Evolutionary conservation across 2,113 vertebrate genomes (phyloP), one percentile per base, ranked within the genome.

Genomic region (Antechinus stuartii): DNA sequence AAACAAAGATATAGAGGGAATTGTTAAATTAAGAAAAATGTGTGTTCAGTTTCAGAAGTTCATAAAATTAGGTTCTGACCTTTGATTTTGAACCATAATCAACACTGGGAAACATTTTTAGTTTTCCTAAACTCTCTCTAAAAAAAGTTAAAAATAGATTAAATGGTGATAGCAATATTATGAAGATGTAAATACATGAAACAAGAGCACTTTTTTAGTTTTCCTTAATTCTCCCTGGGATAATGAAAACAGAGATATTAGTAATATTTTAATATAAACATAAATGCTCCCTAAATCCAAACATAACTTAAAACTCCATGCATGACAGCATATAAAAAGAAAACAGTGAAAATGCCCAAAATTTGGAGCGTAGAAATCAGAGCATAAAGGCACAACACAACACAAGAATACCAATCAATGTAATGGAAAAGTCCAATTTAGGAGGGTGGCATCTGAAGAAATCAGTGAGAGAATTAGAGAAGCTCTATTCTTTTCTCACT

Each of bases 11-110:
- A 93, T 42, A 22, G 19, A 23, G 5, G 52, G 54, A 84, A 95
- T 90, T 54, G 93, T 19, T 96, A 95, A 95, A 94, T 93, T 89
- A 95, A 91, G 61, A 89, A 93, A 95, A 90, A 56, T 53, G 92
- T 7, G 57, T 93, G 94, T 96, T 94, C 57, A 90, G n/a, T 90
- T 8, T 96, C 49, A 53, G 52, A 46, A 93, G 49, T 95, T 93
- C 89, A 54, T 23, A 8, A 84, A 84, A 42, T n/a, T n/a, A n/a
- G 30, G 61, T n/a, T 19, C n/a, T 76, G 16, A 3, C 93, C 91
- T 92, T 91, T 57, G 55, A 92, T 50, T 92, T 27, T 68, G 91
- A 92, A 95, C 50, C 23, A 90, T 8, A 91, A 54, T 76, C 91
- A 96, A 92, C 89, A 35, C 47, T 35, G 89, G 25, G 68, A 92